Evolutionary conservation across 2,888 invertebrate species (phyloP).

Genomic region (Phyllotreta cruciferae): DNA sequence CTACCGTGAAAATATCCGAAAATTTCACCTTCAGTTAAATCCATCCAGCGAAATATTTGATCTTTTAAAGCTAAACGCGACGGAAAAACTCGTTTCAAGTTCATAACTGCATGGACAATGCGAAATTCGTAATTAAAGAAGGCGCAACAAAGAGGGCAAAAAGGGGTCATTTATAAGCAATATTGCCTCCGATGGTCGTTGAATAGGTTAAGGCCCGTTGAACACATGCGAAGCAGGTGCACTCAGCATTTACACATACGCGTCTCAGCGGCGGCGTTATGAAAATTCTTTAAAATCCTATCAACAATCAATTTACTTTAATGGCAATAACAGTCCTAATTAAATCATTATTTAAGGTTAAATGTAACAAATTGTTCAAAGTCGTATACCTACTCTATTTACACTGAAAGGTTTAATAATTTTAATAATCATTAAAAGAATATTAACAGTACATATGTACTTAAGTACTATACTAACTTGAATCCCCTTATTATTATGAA

Average conservation of each 20-base stretch:
- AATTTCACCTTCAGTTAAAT: no score
- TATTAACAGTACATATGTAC: no score
- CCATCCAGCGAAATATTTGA: no score
- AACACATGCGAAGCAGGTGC: conserved; percentile 45
- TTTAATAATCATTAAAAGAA: no score
- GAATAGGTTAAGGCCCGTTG: conserved; percentile 40
- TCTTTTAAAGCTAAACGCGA: no score
- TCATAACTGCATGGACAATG: conserved; percentile 11
- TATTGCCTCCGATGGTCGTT: conserved; percentile 36
- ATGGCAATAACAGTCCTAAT: no score
- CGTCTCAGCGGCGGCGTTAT: conserved; percentile 13
- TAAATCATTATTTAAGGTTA: neutral
- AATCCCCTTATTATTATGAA: neutral
- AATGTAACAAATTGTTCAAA: no score
- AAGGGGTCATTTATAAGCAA: conserved; percentile 39
- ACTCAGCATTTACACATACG: conserved; percentile 26
- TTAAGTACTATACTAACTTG: neutral
- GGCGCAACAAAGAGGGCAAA: conserved; percentile 25
- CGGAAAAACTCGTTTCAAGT: conserved; percentile 4
- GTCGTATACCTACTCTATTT: no score
- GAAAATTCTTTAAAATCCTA: neutral
- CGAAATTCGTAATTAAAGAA: conserved; percentile 32
- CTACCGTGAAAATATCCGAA: no score
- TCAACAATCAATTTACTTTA: no score
- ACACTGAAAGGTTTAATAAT: no score